phyloP scores from a whole-genome alignment of 2,888 invertebrate genomes.

The Brenthis ino region DNA sequence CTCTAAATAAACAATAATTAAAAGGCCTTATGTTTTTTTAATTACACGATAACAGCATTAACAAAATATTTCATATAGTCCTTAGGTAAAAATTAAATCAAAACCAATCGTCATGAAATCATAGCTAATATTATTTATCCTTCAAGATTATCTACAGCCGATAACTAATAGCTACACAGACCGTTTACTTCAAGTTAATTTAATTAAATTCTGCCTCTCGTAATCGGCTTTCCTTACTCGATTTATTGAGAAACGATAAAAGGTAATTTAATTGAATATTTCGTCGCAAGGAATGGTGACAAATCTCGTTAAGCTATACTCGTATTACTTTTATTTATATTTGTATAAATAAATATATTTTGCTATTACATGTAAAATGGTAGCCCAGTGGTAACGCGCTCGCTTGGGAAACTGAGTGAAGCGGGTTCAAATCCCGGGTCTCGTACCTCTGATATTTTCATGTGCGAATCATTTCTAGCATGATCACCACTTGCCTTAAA shows the following conservation, averaged over 20 bases:
- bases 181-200: slow-evolving; percentile 20
- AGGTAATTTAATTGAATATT: slow-evolving; percentile 13
- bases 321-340: no score
- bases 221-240: slow-evolving; percentile 24
- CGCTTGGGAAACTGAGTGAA: no score
- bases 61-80: background rate
- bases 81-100: background rate
- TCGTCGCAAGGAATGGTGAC: background rate
- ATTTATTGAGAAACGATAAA: slow-evolving; percentile 23
- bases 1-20: background rate
- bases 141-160: slow-evolving; percentile 4
- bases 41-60: background rate
- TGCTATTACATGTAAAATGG: no score
- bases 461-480: no score
- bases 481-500: no score
- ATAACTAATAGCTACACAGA: slow-evolving; percentile 7
- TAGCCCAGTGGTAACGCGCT: no score
- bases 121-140: slow-evolving; percentile 1
- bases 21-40: background rate
- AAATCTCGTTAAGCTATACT: background rate
- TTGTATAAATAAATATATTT: no score
- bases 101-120: background rate
- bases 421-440: no score
- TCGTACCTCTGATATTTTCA: no score
- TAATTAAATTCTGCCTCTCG: slow-evolving; percentile 23